Percentiles rank a stretch among this genome's conserved stretches.
Evolutionary conservation across 2,797 vertebrate genomes (phyloP).

Genomic region (Forpus xanthops): DNA sequence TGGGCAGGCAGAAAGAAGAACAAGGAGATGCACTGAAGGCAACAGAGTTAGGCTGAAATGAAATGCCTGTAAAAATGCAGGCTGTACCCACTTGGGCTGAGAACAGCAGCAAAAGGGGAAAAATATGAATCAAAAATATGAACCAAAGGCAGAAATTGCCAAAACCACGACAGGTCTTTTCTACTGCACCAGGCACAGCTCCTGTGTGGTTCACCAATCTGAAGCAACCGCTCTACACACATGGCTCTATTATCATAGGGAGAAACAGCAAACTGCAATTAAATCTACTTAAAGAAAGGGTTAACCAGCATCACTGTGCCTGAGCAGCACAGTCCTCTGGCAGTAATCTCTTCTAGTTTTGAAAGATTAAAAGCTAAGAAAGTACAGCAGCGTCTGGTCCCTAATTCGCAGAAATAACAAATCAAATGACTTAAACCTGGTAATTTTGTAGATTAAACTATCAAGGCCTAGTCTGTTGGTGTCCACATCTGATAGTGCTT

Average conservation of each 20-base stretch:
- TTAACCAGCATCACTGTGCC: background rate
- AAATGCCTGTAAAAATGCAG: background rate
- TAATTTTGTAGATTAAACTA: slow-evolving; percentile 62
- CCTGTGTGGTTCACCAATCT: background rate
- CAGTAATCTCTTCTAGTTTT: slow-evolving; percentile 27
- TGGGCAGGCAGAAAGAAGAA: background rate
- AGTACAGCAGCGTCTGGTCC: background rate
- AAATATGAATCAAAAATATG: background rate
- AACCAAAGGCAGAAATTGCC: background rate
- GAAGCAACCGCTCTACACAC: background rate
- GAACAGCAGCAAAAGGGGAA: background rate
- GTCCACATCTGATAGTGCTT: slow-evolving; percentile 31
- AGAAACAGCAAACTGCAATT: background rate
- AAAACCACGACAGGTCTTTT: accelerated
- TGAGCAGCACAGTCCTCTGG: background rate
- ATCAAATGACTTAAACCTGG: slow-evolving; percentile 34
- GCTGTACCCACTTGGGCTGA: background rate
- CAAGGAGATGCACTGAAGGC: background rate
- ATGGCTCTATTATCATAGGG: background rate
- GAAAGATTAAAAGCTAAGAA: slow-evolving; percentile 29
- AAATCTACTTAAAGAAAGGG: background rate
- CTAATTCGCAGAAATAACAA: slow-evolving; percentile 45
- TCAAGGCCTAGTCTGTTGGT: slow-evolving; percentile 25
- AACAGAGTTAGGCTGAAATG: background rate
- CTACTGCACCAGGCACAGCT: background rate